Base-by-base conservation (phyloP, 2,797 vertebrate genomes). In the Sebastes itinus region DNA sequence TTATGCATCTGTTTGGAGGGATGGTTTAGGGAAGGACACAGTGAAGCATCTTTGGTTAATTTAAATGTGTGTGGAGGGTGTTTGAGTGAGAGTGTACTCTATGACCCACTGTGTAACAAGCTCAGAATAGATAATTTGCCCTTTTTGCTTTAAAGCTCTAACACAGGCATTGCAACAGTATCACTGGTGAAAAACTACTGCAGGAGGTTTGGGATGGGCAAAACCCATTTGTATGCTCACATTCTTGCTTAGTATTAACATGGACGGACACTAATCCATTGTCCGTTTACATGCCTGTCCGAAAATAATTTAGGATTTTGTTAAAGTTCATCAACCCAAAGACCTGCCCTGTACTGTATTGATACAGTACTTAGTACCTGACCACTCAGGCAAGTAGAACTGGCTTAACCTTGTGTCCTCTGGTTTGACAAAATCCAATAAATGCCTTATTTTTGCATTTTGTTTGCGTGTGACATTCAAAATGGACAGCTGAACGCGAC, bases 91-190 rank as follows among this genome's bases (percentile, higher is more conserved):
- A 68, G 32, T 52, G 55, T 52, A 49, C 74, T 72, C 71, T 78
- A 3, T 77, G 72, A 82, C 61, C 66, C 62, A 52, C 77, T 54
- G 18, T 71, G 56, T 72, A 82, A 83, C 74, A 30, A 59, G 77
- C 76, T 83, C 72, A 66, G 59, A 85, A 82, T 63, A 65, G 67
- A 89, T 81, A 5, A 70, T 83, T 84, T 84, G 71, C 66, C 67
- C 74, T 82, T 77, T 85, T 85, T 42, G 10, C 75, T 68, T 71
- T 66, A 77, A 72, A 75, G 35, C 54, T 78, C 14, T 7, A 68
- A 83, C 52, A 70, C 49, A 70, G 54, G 75, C 77, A 28, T 22
- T 59, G 62, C 56, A 69, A 18, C 70, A 60, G 27, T 49, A 42
- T 71, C 16, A 1, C 18, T 22, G 28, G 27, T 76, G 42, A 81